Conservation (phyloP, 53 echinoderm and acorn worm species). For the Mesocentrotus franciscanus region DNA sequence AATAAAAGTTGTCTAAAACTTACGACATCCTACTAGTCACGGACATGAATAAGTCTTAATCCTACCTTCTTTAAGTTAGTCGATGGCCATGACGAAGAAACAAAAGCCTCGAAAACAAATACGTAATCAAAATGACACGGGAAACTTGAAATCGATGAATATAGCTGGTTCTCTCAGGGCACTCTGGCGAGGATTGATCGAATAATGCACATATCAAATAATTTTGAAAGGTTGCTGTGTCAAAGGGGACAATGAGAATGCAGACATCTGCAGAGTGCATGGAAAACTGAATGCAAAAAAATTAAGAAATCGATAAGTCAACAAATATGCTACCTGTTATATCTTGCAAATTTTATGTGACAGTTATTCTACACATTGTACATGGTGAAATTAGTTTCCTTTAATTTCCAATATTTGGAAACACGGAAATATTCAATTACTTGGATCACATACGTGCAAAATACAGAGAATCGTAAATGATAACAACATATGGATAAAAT, state of each 20-base stretch:
- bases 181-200: conserved; percentile 45
- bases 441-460: too few species aligned
- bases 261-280: conserved; percentile 35
- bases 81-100: neutral
- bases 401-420: too few species aligned
- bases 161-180: neutral
- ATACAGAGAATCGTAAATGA: too few species aligned
- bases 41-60: neutral
- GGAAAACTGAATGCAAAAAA: neutral
- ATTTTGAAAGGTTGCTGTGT: conserved; percentile 32
- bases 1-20: neutral
- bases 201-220: conserved; percentile 37
- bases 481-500: too few species aligned
- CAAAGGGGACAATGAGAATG: conserved; percentile 25
- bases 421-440: too few species aligned
- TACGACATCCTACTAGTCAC: neutral
- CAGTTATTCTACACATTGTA: too few species aligned
- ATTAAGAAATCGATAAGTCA: neutral
- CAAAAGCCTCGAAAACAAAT: neutral
- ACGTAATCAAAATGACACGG: neutral
- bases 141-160: conserved; percentile 37
- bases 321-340: neutral
- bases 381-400: too few species aligned
- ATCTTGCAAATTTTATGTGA: neutral
- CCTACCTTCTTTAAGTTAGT: neutral